phyloP scores from a whole-genome alignment of 2,888 invertebrate genomes.

The Lasiommata megera region DNA sequence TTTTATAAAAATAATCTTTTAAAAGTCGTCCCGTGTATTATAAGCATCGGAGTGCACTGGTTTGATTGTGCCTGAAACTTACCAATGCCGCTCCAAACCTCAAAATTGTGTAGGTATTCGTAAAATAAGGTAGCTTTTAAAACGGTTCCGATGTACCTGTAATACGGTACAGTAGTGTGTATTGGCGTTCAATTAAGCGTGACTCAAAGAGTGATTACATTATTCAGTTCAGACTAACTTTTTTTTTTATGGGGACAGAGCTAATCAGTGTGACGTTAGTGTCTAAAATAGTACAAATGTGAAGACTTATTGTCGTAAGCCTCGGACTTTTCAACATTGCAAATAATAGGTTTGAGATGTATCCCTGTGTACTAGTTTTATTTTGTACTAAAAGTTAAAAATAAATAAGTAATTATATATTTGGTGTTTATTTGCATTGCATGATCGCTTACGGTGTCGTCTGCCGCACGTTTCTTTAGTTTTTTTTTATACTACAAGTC shows the following conservation, averaged over 20 bases:
- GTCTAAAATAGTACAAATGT: conserved; percentile 83
- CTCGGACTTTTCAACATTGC: conserved; percentile 81
- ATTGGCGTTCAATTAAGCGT: conserved; percentile 58
- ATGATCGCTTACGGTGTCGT: no score
- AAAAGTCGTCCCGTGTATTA: conserved; percentile 58
- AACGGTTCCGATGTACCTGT: conserved; percentile 62
- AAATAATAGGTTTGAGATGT: conserved; percentile 82
- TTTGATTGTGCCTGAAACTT: conserved; percentile 79
- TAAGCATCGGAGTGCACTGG: conserved; percentile 74
- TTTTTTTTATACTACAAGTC: no score
- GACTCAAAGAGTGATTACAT: conserved; percentile 77
- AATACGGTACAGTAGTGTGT: conserved; percentile 54
- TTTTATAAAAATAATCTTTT: conserved; percentile 8
- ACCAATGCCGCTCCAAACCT: conserved; percentile 80
- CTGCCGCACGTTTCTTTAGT: no score
- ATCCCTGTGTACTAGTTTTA: conserved; percentile 83
- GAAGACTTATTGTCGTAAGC: conserved; percentile 83
- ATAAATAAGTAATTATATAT: conserved; percentile 77
- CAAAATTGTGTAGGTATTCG: conserved; percentile 69
- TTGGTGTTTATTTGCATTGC: not conserved
- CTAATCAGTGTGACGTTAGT: conserved; percentile 79
- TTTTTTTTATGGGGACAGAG: conserved; percentile 73
- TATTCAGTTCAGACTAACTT: conserved; percentile 77
- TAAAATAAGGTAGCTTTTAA: conserved; percentile 60
- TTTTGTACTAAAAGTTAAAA: conserved; percentile 82